A percentile compares a stretch with the other conserved stretches of the same genome.
phyloP scores from a whole-genome alignment of 2,797 vertebrate genomes.

The Pseudochirops corinnae region DNA sequence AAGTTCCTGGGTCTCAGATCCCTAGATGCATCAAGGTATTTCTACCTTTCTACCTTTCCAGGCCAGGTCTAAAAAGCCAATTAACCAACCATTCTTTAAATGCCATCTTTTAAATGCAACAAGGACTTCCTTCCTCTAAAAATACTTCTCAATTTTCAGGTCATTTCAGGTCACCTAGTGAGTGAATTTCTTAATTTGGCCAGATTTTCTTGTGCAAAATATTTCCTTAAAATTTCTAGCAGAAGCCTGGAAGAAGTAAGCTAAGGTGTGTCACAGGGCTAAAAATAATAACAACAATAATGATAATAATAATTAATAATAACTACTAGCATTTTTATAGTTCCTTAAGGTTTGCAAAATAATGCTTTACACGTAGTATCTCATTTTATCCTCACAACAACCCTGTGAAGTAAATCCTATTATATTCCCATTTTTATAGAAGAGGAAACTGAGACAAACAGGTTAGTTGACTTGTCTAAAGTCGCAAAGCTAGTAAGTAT shows the following conservation, averaged over 20 bases:
- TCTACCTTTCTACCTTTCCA: neutral
- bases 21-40: neutral
- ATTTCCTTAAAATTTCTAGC: neutral
- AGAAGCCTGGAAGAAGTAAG: neutral
- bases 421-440: neutral
- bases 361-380: neutral
- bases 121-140: neutral
- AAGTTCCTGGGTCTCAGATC: neutral
- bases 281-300: neutral
- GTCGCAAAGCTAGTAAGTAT: neutral
- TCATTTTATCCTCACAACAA: neutral
- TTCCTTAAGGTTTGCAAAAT: neutral
- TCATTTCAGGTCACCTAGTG: neutral
- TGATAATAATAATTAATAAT: neutral
- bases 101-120: conserved; percentile 21
- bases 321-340: neutral
- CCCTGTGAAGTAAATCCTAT: neutral
- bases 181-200: conserved; percentile 1
- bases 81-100: neutral
- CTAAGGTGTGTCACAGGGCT: neutral
- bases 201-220: conserved; percentile 2
- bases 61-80: neutral
- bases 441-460: neutral
- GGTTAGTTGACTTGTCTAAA: neutral
- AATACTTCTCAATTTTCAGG: neutral